phyloP scores from a whole-genome alignment of 2,113 vertebrate species.

The Dolichallabes microphthalmus region DNA sequence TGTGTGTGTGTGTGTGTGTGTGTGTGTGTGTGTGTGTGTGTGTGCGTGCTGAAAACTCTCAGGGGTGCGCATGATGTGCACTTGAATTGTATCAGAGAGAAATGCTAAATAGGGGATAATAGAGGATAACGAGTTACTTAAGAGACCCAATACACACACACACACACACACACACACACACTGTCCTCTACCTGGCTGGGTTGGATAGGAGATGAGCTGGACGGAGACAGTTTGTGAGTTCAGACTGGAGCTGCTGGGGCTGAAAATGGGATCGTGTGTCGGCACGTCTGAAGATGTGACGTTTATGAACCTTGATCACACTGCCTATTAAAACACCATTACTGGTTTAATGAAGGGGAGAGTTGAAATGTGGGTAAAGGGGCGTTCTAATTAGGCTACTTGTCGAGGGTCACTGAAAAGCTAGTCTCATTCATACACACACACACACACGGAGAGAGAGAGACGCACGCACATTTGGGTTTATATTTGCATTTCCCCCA shows the following conservation, averaged over 20 bases:
- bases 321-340: constrained; percentile 51
- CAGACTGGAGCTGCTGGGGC: constrained; percentile 21
- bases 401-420: constrained; percentile 29
- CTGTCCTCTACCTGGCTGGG: background rate
- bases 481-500: constrained; percentile 3
- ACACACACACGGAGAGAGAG: background rate
- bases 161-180: background rate
- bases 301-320: constrained; percentile 39
- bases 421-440: background rate
- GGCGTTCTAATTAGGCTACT: constrained; percentile 41
- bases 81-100: background rate
- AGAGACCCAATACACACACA: background rate
- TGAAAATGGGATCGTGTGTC: constrained; percentile 32
- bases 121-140: constrained; percentile 4
- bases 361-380: constrained; percentile 40
- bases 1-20: background rate
- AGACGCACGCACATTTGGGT: background rate
- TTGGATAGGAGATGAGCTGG: background rate
- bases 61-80: background rate
- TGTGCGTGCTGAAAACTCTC: background rate
- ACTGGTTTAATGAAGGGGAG: constrained; percentile 50
- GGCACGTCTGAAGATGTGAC: constrained; percentile 12
- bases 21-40: constrained; percentile 20
- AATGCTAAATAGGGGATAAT: constrained; percentile 23
- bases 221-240: background rate